Percentiles rank a stretch among this genome's conserved stretches.
Evolutionary conservation across 2,888 invertebrate genomes (phyloP).

Genomic region (Drosophila subsilvestris): DNA sequence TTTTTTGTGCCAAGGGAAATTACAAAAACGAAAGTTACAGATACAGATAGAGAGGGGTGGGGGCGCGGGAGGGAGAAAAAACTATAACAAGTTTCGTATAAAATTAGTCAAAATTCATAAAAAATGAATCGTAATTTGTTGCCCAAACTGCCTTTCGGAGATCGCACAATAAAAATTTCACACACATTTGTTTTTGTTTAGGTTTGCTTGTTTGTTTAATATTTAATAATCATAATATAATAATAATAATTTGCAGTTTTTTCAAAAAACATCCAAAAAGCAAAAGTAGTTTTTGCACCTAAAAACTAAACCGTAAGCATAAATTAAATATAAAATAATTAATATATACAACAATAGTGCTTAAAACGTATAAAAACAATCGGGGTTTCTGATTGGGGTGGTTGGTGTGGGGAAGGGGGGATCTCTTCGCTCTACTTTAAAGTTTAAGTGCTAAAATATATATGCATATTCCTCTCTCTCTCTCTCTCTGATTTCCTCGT

Average conservation of each 20-base stretch:
- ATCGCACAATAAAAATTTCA: constrained; percentile 51
- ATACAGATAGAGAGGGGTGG: not conserved
- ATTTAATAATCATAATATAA: constrained; percentile 45
- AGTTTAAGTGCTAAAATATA: constrained; percentile 54
- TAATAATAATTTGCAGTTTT: constrained; percentile 65
- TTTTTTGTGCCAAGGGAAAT: constrained; percentile 49
- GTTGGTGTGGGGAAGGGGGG: not conserved
- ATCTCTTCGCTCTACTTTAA: constrained; percentile 28
- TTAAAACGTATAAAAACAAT: constrained; percentile 74
- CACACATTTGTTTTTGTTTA: constrained; percentile 44
- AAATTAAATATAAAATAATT: constrained; percentile 41
- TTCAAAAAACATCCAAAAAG: constrained; percentile 75
- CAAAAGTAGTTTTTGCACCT: constrained; percentile 69
- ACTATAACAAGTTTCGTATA: constrained; percentile 45
- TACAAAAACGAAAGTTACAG: constrained; percentile 32
- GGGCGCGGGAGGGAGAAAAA: constrained; percentile 24
- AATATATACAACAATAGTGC: constrained; percentile 70
- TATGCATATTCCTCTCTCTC: constrained; percentile 37
- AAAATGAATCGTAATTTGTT: constrained; percentile 66
- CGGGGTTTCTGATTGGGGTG: constrained; percentile 31
- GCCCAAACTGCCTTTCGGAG: constrained; percentile 48
- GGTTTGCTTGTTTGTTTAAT: constrained; percentile 54
- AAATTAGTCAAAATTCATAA: constrained; percentile 62
- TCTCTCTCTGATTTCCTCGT: constrained; percentile 14
- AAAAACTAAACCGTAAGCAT: constrained; percentile 50